Evolutionary conservation across 1,140 invertebrate genomes (phyloP).

Genomic region (Drosophila mojavensis): DNA sequence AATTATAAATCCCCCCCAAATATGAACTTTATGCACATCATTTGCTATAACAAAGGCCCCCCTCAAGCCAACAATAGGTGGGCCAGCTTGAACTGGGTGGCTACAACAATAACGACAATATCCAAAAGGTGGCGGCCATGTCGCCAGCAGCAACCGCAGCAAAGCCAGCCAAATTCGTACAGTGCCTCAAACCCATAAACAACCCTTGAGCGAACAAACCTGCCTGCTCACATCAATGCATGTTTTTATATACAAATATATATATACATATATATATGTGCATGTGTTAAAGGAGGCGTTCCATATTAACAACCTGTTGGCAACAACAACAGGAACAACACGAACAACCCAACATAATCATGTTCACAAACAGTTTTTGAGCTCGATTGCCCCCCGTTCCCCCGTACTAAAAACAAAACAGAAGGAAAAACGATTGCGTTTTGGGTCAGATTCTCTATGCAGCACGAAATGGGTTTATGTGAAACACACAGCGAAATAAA

Average conservation of each 20-base stretch:
- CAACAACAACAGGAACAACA: slow-evolving; percentile 6
- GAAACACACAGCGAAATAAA: slow-evolving; percentile 11
- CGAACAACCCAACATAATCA: slow-evolving; percentile 7
- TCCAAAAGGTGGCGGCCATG: slow-evolving; percentile 5
- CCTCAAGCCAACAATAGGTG: background rate
- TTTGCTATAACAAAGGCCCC: slow-evolving; percentile 35
- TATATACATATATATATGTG: slow-evolving; percentile 37
- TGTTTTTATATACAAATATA: slow-evolving; percentile 14
- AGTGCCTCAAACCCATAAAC: slow-evolving; percentile 21
- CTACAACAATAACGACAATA: background rate
- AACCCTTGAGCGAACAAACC: slow-evolving; percentile 35
- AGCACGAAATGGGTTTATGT: slow-evolving; percentile 27
- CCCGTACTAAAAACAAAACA: background rate
- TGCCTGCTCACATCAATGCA: slow-evolving; percentile 4
- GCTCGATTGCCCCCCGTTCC: background rate
- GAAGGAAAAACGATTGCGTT: background rate
- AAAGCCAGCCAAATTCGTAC: slow-evolving; percentile 38
- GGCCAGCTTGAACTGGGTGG: background rate
- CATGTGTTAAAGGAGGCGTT: slow-evolving; percentile 38
- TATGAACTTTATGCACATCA: slow-evolving; percentile 35
- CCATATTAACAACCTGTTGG: slow-evolving; percentile 71
- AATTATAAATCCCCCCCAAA: slow-evolving; percentile 10
- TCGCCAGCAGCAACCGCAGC: slow-evolving; percentile 44
- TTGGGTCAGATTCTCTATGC: slow-evolving; percentile 5
- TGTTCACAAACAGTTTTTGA: slow-evolving; percentile 7